These are phyloP conservation scores for Excalfactoria chinensis DNA, from an alignment of 2,113 vertebrate species.

Conservation along the genomic window DNA sequence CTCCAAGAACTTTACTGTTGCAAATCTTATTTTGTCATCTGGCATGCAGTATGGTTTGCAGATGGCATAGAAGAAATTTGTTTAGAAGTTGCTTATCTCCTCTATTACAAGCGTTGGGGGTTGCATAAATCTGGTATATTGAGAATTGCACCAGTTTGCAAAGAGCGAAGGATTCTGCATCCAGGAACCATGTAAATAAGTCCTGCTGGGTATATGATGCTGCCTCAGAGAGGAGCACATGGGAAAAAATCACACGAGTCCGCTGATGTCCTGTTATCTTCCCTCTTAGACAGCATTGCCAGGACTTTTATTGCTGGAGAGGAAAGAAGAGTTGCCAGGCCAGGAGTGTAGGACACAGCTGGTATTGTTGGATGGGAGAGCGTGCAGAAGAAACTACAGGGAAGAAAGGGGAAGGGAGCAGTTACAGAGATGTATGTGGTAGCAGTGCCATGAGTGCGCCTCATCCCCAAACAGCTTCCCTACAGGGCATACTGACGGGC, in stretches of 20 bases:
- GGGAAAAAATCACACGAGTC: neutral
- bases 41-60: constrained; percentile 3
- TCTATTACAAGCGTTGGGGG: neutral
- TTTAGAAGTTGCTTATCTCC: constrained; percentile 9
- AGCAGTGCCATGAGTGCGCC: neutral
- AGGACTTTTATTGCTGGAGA: neutral
- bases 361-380: neutral
- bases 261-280: neutral
- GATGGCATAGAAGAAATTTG: constrained; percentile 16
- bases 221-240: neutral
- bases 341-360: neutral
- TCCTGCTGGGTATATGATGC: neutral
- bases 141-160: neutral
- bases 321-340: neutral
- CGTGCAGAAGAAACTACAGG: neutral
- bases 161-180: neutral
- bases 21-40: constrained; percentile 44
- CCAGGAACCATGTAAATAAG: neutral
- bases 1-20: constrained; percentile 27
- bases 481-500: neutral
- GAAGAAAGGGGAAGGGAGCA: neutral
- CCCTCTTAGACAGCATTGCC: neutral
- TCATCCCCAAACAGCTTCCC: neutral
- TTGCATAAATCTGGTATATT: neutral
- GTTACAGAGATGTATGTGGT: neutral